Evolutionary conservation across 1,140 invertebrate genomes (phyloP).

Genomic region (Trachelipus rathkii): DNA sequence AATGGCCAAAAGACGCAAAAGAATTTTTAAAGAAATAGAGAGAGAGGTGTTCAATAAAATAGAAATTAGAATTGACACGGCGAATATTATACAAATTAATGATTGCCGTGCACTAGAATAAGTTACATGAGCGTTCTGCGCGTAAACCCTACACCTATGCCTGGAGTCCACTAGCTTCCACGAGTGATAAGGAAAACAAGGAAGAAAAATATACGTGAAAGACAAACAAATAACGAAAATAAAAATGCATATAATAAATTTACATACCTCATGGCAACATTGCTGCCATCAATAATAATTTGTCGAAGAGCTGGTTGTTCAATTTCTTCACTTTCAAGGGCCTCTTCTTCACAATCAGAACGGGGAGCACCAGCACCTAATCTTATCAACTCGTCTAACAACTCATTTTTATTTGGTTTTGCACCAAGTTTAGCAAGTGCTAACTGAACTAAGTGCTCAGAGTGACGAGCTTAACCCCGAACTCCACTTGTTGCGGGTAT

Average conservation of each 20-base stretch:
- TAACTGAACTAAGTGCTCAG: slow-evolving; percentile 74
- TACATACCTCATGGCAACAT: slow-evolving; percentile 90
- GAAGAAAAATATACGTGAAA: too few relatives aligned
- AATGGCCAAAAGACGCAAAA: too few relatives aligned
- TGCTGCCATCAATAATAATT: slow-evolving; percentile 94
- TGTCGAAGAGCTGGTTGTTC: slow-evolving; percentile 60
- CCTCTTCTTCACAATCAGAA: slow-evolving; percentile 47
- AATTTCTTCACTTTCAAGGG: slow-evolving; percentile 30
- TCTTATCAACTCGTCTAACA: slow-evolving; percentile 66
- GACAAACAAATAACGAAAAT: neutral
- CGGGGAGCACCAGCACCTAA: slow-evolving; percentile 46
- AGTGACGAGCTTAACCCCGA: slow-evolving; percentile 80
- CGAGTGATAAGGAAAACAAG: too few relatives aligned
- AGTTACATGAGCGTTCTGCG: too few relatives aligned
- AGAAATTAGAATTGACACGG: too few relatives aligned
- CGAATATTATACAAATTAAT: too few relatives aligned
- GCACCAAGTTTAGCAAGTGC: slow-evolving; percentile 77
- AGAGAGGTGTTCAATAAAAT: too few relatives aligned
- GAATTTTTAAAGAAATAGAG: too few relatives aligned
- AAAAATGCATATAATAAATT: slow-evolving; percentile 48
- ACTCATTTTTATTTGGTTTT: slow-evolving; percentile 76
- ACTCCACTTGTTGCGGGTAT: slow-evolving; percentile 59
- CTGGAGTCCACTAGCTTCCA: too few relatives aligned
- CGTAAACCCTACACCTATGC: too few relatives aligned
- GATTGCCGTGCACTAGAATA: too few relatives aligned